Evolutionary conservation across 2,888 invertebrate genomes (phyloP).

Genomic region (Conistra vaccinii): DNA sequence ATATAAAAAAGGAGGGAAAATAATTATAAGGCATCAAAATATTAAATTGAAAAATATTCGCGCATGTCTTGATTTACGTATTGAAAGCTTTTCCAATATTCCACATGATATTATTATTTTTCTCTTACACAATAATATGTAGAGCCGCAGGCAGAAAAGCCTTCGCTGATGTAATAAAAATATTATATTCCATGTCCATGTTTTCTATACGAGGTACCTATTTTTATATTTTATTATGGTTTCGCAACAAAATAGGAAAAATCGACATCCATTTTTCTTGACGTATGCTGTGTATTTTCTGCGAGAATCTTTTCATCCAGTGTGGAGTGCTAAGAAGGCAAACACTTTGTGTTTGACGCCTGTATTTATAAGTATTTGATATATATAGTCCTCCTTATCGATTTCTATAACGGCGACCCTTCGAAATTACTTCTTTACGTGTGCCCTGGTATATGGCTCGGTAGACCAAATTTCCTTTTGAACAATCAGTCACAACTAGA

Average conservation of each 20-base stretch:
- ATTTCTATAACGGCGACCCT: too few species aligned
- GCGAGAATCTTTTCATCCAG: background rate
- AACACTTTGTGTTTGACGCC: background rate
- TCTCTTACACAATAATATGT: constrained; percentile 4
- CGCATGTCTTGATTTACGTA: background rate
- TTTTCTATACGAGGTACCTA: background rate
- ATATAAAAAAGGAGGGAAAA: too few species aligned
- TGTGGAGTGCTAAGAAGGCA: background rate
- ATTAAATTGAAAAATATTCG: background rate
- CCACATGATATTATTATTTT: background rate
- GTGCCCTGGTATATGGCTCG: background rate
- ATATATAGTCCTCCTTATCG: too few species aligned
- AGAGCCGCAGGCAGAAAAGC: constrained; percentile 14
- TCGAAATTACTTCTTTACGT: background rate
- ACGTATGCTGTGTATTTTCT: background rate
- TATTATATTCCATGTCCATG: background rate
- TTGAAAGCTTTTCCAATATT: background rate
- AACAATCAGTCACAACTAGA: background rate
- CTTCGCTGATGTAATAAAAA: constrained; percentile 15
- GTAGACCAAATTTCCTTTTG: background rate
- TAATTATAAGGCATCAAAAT: too few species aligned
- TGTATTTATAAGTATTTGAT: background rate
- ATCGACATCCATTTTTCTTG: background rate
- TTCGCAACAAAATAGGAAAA: background rate
- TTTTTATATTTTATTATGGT: constrained; percentile 11